Evolutionary conservation across 2,113 vertebrate genomes (phyloP).

Genomic region (Arenaria interpres): DNA sequence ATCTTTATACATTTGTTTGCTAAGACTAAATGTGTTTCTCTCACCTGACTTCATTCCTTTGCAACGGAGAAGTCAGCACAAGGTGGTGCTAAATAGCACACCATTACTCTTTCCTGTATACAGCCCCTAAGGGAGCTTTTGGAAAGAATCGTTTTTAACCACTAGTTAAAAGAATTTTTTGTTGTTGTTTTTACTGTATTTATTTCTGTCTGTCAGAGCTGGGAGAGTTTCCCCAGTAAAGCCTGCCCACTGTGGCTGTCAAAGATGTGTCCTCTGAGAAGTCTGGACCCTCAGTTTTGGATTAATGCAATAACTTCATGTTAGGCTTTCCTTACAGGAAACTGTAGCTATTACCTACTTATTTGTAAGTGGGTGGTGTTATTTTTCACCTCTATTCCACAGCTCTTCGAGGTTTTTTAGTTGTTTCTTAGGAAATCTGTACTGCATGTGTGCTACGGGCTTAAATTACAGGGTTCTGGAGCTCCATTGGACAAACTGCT

Average conservation of each 20-base stretch:
- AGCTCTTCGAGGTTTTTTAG: not conserved
- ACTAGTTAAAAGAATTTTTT: not conserved
- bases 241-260: not conserved
- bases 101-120: not conserved
- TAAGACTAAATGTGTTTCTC: not conserved
- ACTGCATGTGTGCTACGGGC: not conserved
- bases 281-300: not conserved
- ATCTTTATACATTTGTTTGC: not conserved
- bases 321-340: not conserved
- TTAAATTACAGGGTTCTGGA: not conserved
- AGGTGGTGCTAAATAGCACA: constrained; percentile 30
- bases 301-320: not conserved
- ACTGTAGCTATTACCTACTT: not conserved
- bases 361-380: not conserved
- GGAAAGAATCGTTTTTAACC: not conserved
- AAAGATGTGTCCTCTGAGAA: not conserved
- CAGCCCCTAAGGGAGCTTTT: not conserved
- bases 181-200: not conserved
- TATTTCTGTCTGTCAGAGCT: not conserved
- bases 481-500: not conserved
- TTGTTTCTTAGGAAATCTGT: not conserved
- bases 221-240: not conserved
- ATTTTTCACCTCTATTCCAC: not conserved
- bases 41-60: not conserved
- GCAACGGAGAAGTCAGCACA: not conserved